Evolutionary conservation across 2,888 invertebrate species (phyloP).

Genomic region (Caenorhabditis japonica): DNA sequence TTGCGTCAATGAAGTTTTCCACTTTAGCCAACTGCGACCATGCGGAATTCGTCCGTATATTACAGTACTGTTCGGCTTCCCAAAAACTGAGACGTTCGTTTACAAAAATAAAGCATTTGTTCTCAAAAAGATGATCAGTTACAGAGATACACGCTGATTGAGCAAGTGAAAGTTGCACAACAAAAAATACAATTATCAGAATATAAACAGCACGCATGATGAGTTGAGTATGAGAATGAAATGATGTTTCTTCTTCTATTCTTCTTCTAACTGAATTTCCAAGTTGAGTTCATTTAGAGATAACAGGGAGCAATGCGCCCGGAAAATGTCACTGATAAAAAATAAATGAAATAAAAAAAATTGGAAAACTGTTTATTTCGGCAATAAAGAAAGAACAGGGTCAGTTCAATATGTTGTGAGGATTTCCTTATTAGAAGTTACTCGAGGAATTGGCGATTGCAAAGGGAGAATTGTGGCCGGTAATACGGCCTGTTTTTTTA

Average conservation of each 20-base stretch:
- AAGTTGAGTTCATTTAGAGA: too few species aligned
- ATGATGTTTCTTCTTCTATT: too few species aligned
- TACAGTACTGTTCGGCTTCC: slow-evolving; percentile 11
- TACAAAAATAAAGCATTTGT: slow-evolving; percentile 19
- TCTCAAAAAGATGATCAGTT: too few species aligned
- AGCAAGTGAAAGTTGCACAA: too few species aligned
- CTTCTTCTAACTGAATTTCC: too few species aligned
- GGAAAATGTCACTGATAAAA: background rate
- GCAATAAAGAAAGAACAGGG: background rate
- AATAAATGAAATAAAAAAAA: background rate
- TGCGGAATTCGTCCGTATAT: background rate
- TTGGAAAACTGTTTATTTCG: background rate
- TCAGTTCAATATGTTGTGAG: background rate
- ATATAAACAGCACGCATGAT: too few species aligned
- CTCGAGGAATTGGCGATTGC: background rate
- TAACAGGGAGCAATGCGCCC: too few species aligned
- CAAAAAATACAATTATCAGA: too few species aligned
- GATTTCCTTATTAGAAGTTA: background rate
- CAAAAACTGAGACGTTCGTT: background rate
- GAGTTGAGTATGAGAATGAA: too few species aligned
- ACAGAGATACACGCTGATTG: too few species aligned
- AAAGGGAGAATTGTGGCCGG: background rate
- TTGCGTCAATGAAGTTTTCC: background rate
- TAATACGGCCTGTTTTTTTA: background rate
- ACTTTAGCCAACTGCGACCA: slow-evolving; percentile 18